phyloP scores from a whole-genome alignment of 2,888 invertebrate species.

The Pseudococcus jackbeardsleyi region DNA sequence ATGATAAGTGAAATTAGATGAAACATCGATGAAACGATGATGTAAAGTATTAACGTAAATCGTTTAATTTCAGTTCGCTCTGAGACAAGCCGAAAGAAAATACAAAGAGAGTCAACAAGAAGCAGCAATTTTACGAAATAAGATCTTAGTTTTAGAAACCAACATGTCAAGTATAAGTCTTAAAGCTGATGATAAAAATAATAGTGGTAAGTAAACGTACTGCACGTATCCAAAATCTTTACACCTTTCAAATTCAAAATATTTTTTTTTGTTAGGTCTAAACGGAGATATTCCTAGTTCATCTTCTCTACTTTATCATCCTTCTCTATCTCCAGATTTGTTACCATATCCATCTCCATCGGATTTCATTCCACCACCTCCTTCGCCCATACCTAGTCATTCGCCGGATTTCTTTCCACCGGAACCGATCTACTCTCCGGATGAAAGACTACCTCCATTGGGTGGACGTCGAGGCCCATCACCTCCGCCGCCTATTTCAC shows the following conservation, averaged over 20 bases:
- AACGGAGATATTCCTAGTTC: conserved; percentile 44
- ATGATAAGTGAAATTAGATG: conserved; percentile 62
- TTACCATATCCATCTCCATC: conserved; percentile 25
- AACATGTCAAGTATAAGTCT: conserved; percentile 69
- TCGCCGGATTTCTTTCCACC: conserved; percentile 56
- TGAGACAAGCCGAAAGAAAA: conserved; percentile 84
- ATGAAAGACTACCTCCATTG: conserved; percentile 65
- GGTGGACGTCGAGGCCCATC: conserved; percentile 65
- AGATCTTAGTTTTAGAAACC: conserved; percentile 74
- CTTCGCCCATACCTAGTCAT: conserved; percentile 58
- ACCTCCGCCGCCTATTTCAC: conserved; percentile 56
- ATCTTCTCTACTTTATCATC: not conserved
- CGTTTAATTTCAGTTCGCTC: conserved; percentile 74
- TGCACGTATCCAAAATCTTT: not conserved
- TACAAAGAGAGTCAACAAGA: conserved; percentile 85
- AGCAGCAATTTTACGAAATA: conserved; percentile 77
- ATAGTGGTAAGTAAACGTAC: conserved; percentile 67
- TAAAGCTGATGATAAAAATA: conserved; percentile 71
- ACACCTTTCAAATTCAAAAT: not conserved
- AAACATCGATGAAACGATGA: not conserved
- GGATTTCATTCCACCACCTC: conserved; percentile 60
- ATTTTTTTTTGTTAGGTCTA: not conserved
- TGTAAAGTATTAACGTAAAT: too few relatives aligned
- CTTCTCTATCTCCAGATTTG: conserved; percentile 28
- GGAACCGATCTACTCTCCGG: conserved; percentile 54